A percentile compares a stretch with the other conserved stretches of the same genome.
Conservation (phyloP, 2,113 vertebrate species). For the Callionymus lyra region DNA sequence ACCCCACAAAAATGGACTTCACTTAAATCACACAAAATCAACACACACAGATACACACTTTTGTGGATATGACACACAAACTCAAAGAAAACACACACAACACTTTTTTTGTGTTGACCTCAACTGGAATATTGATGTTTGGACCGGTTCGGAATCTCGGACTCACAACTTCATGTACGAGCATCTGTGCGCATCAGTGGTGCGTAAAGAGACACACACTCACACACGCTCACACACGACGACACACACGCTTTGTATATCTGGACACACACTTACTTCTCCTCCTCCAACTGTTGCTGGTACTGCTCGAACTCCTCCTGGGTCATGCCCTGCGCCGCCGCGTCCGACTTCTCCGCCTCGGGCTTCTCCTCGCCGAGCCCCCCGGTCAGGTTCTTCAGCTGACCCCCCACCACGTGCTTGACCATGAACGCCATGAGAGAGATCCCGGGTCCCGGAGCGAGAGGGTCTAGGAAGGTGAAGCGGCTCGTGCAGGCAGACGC, state of each 20-base stretch:
- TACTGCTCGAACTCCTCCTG: conserved; percentile 94
- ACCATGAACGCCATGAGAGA: conserved; percentile 94
- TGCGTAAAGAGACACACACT: conserved; percentile 48
- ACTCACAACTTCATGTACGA: conserved; percentile 41
- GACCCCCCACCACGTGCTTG: conserved; percentile 91
- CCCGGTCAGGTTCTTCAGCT: conserved; percentile 93
- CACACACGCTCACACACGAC: conserved; percentile 14
- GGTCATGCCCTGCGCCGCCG: conserved; percentile 87
- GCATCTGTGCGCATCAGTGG: conserved; percentile 47
- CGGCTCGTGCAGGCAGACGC: not conserved
- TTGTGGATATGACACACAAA: too few relatives aligned
- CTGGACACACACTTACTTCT: conserved; percentile 78
- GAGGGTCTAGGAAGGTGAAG: not conserved
- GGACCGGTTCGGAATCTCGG: too few relatives aligned
- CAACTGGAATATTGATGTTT: too few relatives aligned
- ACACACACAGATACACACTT: too few relatives aligned
- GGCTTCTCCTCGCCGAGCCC: conserved; percentile 86
- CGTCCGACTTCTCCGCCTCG: conserved; percentile 80
- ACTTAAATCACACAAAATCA: too few relatives aligned
- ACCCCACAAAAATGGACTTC: too few relatives aligned
- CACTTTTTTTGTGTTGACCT: too few relatives aligned
- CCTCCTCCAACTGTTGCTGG: conserved; percentile 91
- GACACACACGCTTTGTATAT: conserved; percentile 1
- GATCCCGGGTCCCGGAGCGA: not conserved
- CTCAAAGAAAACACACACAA: too few relatives aligned